Percentiles rank a stretch among this genome's conserved stretches.
Evolutionary conservation across 1,140 invertebrate genomes (phyloP).

Genomic region (Papilio dardanus): DNA sequence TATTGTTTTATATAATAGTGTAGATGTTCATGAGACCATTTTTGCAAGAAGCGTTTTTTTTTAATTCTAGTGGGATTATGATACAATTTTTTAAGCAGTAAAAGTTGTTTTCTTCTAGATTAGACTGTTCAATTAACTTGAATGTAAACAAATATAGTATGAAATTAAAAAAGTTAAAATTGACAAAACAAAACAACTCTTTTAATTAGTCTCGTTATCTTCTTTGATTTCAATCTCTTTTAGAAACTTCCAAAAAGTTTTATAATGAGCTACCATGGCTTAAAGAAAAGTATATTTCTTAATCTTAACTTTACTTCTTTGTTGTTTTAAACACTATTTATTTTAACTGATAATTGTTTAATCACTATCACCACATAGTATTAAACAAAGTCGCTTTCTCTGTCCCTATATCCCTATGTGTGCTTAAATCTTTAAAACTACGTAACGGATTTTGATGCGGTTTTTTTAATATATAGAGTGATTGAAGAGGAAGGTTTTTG

Average conservation of each 20-base stretch:
- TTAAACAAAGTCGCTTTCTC: no score
- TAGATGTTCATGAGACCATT: no score
- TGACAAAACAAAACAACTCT: conserved; percentile 3
- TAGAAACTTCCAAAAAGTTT: conserved; percentile 11
- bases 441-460: no score
- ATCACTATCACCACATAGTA: no score
- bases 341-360: background rate
- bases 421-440: no score
- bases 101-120: background rate
- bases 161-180: background rate
- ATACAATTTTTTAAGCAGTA: no score
- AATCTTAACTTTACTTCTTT: background rate
- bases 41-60: no score
- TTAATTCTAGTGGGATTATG: no score
- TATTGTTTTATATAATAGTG: no score
- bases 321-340: background rate
- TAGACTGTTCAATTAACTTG: background rate
- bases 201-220: conserved; percentile 6
- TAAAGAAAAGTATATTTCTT: background rate
- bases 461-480: no score
- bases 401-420: no score
- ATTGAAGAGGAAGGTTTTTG: no score
- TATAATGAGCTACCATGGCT: background rate
- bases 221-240: conserved; percentile 4
- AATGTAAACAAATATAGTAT: background rate